These are phyloP conservation scores for Basileuterus tristriatus DNA, from an alignment of 2,797 vertebrate genomes.

Conservation along the genomic window DNA sequence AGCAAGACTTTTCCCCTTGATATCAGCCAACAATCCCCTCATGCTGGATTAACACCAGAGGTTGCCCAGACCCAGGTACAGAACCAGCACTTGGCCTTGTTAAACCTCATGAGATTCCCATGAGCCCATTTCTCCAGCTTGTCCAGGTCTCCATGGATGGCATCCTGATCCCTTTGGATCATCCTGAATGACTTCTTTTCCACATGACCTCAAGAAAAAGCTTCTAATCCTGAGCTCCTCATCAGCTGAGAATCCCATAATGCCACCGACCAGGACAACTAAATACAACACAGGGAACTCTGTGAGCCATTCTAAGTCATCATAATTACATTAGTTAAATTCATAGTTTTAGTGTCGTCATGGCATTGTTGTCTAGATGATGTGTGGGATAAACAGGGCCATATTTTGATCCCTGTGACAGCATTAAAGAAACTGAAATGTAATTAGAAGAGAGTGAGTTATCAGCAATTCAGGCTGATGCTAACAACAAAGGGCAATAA, in stretches of 20 bases:
- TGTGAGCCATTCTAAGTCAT: background rate
- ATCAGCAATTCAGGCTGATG: background rate
- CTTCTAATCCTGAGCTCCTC: background rate
- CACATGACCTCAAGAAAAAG: background rate
- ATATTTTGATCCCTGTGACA: background rate
- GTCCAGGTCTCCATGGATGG: background rate
- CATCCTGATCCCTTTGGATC: background rate
- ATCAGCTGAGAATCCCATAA: background rate
- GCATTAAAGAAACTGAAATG: background rate
- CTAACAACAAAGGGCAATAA: background rate
- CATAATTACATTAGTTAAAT: background rate
- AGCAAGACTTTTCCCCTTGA: background rate
- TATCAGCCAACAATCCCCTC: background rate
- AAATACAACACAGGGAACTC: background rate
- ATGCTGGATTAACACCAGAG: background rate
- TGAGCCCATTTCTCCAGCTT: background rate
- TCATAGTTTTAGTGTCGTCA: background rate
- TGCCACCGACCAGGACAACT: background rate
- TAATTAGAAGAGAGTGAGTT: background rate
- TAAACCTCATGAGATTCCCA: background rate
- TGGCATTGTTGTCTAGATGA: background rate
- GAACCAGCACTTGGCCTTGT: background rate
- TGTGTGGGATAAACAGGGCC: background rate
- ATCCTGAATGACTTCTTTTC: background rate
- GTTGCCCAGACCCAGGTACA: background rate